Percentiles rank a stretch among this genome's conserved stretches.
phyloP scores from a whole-genome alignment of 2,888 invertebrate species.

The Synanthedon myopaeformis region DNA sequence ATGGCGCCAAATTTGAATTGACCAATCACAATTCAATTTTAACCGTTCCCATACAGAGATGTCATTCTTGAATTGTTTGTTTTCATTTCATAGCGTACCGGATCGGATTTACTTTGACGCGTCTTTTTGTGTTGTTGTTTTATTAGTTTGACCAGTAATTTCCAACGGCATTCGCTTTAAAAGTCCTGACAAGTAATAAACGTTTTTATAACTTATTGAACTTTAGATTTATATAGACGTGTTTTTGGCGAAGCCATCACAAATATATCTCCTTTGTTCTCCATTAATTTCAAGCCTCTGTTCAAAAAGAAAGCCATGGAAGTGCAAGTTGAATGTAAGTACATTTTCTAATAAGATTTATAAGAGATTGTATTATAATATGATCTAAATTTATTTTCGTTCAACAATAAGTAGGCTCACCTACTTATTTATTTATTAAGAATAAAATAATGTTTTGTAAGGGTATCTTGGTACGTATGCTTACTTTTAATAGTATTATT shows the following conservation, averaged over 20 bases:
- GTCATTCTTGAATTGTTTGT: neutral
- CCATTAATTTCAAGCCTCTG: slow-evolving; percentile 9
- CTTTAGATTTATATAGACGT: slow-evolving; percentile 31
- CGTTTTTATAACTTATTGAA: slow-evolving; percentile 22
- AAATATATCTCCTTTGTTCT: slow-evolving; percentile 18
- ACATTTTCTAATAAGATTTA: slow-evolving; percentile 4
- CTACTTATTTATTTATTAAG: neutral
- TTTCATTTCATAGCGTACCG: neutral
- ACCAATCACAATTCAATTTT: slow-evolving; percentile 40
- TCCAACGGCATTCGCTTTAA: slow-evolving; percentile 33
- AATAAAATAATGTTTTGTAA: no score
- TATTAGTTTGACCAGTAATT: slow-evolving; percentile 37
- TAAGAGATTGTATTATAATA: neutral
- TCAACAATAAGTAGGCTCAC: neutral
- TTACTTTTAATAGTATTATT: no score
- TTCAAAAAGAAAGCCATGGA: slow-evolving; percentile 37
- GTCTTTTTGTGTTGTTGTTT: slow-evolving; percentile 28
- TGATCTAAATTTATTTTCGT: neutral
- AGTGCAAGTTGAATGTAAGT: slow-evolving; percentile 57
- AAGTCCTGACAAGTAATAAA: slow-evolving; percentile 21
- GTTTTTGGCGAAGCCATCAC: slow-evolving; percentile 4
- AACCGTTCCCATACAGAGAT: slow-evolving; percentile 23
- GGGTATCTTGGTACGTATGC: no score
- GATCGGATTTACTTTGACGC: slow-evolving; percentile 19
- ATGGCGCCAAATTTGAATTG: slow-evolving; percentile 44